Evolutionary conservation across 1,140 invertebrate genomes (phyloP).

Genomic region (Nasonia giraulti): DNA sequence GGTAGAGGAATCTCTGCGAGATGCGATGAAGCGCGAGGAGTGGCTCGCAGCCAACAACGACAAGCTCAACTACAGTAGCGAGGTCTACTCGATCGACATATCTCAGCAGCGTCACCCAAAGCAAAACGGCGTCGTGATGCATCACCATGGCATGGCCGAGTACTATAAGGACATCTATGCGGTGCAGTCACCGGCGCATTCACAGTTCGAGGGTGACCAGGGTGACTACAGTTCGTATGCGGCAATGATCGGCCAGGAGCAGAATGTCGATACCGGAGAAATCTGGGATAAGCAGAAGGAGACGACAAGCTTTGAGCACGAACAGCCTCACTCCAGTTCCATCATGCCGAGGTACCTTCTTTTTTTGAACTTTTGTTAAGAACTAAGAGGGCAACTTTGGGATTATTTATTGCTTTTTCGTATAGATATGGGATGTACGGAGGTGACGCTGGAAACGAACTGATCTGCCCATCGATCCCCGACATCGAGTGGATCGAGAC

Average conservation of each 20-base stretch:
- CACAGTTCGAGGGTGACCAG: slow-evolving; percentile 67
- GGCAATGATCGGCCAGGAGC: slow-evolving; percentile 68
- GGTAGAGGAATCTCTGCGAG: slow-evolving; percentile 63
- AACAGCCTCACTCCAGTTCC: slow-evolving; percentile 77
- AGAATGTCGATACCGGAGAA: slow-evolving; percentile 72
- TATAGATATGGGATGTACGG: slow-evolving; percentile 69
- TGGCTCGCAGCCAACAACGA: slow-evolving; percentile 61
- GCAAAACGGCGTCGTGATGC: slow-evolving; percentile 65
- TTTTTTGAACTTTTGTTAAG: slow-evolving; percentile 12
- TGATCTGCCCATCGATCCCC: slow-evolving; percentile 70
- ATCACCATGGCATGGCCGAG: slow-evolving; percentile 58
- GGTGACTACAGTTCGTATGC: slow-evolving; percentile 67
- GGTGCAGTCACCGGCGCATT: slow-evolving; percentile 61
- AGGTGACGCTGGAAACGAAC: slow-evolving; percentile 67
- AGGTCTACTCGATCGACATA: slow-evolving; percentile 68
- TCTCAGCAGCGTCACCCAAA: slow-evolving; percentile 64
- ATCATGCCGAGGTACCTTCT: slow-evolving; percentile 68
- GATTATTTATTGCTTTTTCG: slow-evolving; percentile 42
- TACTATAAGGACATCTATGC: slow-evolving; percentile 71
- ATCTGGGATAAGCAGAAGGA: slow-evolving; percentile 77
- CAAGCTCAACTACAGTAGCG: slow-evolving; percentile 66
- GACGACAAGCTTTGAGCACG: slow-evolving; percentile 82
- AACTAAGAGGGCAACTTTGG: neutral
- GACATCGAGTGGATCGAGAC: slow-evolving; percentile 83
- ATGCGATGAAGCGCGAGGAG: slow-evolving; percentile 68